Evolutionary conservation across 2,797 vertebrate species (phyloP).

Genomic region (Lacerta viridis): DNA sequence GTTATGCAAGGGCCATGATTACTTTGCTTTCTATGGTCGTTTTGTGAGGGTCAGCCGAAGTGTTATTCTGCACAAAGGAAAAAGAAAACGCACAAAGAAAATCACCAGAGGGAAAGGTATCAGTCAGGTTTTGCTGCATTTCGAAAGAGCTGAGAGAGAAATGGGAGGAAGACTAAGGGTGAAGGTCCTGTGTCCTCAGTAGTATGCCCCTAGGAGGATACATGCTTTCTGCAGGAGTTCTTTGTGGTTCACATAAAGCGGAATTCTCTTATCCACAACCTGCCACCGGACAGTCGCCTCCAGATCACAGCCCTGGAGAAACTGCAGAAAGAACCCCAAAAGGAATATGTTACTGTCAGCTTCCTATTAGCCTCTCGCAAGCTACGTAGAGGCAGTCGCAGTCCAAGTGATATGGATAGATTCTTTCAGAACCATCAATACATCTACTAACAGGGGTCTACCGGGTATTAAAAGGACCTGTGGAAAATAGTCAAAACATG

Average conservation of each 20-base stretch:
- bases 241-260: conserved; percentile 84
- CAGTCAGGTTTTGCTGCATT: background rate
- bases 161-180: background rate
- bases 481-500: background rate
- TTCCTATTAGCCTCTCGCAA: background rate
- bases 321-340: conserved; percentile 66
- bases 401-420: background rate
- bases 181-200: conserved; percentile 73
- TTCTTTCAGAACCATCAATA: background rate
- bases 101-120: background rate
- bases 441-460: background rate
- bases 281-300: conserved; percentile 85
- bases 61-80: background rate
- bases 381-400: background rate
- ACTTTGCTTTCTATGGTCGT: background rate
- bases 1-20: background rate
- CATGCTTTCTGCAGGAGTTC: conserved; percentile 83
- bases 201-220: conserved; percentile 79
- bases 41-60: background rate
- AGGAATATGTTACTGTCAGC: background rate
- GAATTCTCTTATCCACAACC: conserved; percentile 84
- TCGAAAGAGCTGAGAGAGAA: background rate
- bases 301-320: conserved; percentile 62
- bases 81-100: background rate
- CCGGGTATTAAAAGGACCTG: background rate